Base-by-base conservation (phyloP, 1,140 invertebrate species). In the Liolophura sinensis region DNA sequence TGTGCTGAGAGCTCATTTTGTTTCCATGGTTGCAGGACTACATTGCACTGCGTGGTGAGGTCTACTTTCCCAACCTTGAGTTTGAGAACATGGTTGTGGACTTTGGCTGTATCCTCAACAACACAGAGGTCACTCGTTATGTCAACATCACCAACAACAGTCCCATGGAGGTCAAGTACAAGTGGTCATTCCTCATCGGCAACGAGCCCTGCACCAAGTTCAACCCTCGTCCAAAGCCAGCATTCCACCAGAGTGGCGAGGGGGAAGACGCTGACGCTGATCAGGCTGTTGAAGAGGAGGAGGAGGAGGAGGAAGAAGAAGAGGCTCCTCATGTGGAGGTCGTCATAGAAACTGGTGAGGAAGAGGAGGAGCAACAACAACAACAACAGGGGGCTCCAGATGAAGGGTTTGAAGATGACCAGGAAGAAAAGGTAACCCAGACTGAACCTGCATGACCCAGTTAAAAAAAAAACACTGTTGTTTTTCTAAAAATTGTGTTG, bases 91-190 rank as follows among this genome's bases (percentile, higher is more conserved):
- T 70, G 6, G 65, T 71, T 1, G 70, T 85, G 16, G 77, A 85
- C 71, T 85, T 85, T 75, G 84, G 82, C 11, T 85, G 83, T 68
- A 83, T 85, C 48, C 64, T 85, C n/a, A 85, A 85, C 71, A 79
- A 85, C 66, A 83, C 81, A 6, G 82, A 84, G 61, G 82, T 83
- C 0, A 84, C 80, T 1, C 66, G 81, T 12, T 83, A 83, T 54
- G 72, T 85, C 31, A 85, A 82, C 70, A 83, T 85, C 62, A 82
- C 77, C 16, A 85, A 85, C 71, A 81, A 82, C 71, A 83, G 82
- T 65, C 83, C 83, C 1, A 80, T 85, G 77, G 73, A 80, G 61
- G 82, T 84, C 1, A 76, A 76, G 58, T 82, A 78, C 63, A 67
- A 67, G 1, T 84, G 83, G 82, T 83, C 79, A n/a, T 84, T 83